Base-by-base conservation (phyloP, 2,113 vertebrate species). In the Melanotaenia duboulayi region DNA sequence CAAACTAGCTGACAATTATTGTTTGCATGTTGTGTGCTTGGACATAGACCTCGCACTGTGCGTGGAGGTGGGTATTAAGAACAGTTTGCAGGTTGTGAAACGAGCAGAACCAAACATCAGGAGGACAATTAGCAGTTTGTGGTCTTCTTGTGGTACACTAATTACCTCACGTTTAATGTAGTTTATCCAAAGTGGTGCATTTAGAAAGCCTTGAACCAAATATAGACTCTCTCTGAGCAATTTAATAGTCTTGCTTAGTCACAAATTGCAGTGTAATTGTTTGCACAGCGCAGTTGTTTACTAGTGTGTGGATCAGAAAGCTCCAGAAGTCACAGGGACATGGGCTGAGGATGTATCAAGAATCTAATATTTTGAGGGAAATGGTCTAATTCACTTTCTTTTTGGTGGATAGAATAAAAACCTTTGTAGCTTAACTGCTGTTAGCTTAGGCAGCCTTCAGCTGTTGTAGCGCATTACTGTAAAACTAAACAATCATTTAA, bases 131-230 rank as follows among this genome's bases (percentile, higher is more conserved):
- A 90, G 87, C 78, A 83, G 82, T 68, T 78, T 88, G 87, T 51
- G 85, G 86, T 86, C 66, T 70, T 58, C 77, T 71, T 14, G 74
- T 64, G 77, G 87, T 64, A 19, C 65, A 11, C 84, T 88, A 92
- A 92, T 91, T 84, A 89, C 80, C 84, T 87, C 75, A 64, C 71
- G 13, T 88, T 87, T 89, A 87, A 86, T 87, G 84, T 76, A 84
- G 79, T 89, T 91, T 80, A 85, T 74, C 77, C 87, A 78, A 89
- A 88, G 81, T 81, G 74, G 86, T 74, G 71, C 32, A 7, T 85
- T 88, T 75, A 87, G 74, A 80, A 87, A 83, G 82, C 76, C 48
- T 32, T n/a, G 35, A 24, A 74, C 79, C 83, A 75, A 80, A 84
- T 74, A 87, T 81, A 89, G 87, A 77, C 78, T 63, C 78, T 76